These are phyloP conservation scores for Diprion similis DNA, from an alignment of 1,140 invertebrate genomes.

Conservation along the genomic window DNA sequence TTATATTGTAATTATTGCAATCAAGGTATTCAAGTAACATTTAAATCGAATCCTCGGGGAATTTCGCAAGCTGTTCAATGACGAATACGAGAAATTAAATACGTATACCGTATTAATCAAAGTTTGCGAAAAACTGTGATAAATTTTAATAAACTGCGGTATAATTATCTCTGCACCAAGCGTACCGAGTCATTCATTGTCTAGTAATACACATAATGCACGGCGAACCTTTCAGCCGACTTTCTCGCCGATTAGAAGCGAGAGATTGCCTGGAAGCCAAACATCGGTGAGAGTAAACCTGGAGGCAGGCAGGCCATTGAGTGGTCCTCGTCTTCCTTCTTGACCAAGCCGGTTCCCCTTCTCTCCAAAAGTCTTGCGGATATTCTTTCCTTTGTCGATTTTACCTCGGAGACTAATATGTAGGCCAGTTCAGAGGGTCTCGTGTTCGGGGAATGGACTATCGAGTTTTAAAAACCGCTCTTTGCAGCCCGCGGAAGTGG, in stretches of 20 bases:
- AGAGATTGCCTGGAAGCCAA: neutral
- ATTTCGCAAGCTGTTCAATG: no score
- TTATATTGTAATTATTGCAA: no score
- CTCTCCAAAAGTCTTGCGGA: neutral
- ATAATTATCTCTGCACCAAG: no score
- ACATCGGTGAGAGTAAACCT: neutral
- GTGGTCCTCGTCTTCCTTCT: neutral
- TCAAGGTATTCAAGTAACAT: no score
- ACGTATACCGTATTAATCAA: neutral
- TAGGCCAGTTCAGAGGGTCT: neutral
- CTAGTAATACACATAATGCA: neutral
- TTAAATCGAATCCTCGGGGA: no score
- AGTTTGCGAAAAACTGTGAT: no score
- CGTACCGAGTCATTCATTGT: no score
- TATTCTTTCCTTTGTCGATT: neutral
- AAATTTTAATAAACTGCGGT: no score
- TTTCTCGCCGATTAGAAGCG: slow-evolving; percentile 4
- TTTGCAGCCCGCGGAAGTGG: no score
- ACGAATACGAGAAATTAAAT: no score
- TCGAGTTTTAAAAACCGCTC: no score
- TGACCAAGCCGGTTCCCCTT: neutral
- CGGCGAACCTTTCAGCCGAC: neutral
- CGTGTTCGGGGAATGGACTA: no score
- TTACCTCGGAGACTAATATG: neutral
- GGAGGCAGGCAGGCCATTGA: neutral